Percentiles rank a stretch among this genome's conserved stretches.
These are phyloP conservation scores for Diplosoma virens DNA, from an alignment of 23 tunicate species.

Conservation along the genomic window DNA sequence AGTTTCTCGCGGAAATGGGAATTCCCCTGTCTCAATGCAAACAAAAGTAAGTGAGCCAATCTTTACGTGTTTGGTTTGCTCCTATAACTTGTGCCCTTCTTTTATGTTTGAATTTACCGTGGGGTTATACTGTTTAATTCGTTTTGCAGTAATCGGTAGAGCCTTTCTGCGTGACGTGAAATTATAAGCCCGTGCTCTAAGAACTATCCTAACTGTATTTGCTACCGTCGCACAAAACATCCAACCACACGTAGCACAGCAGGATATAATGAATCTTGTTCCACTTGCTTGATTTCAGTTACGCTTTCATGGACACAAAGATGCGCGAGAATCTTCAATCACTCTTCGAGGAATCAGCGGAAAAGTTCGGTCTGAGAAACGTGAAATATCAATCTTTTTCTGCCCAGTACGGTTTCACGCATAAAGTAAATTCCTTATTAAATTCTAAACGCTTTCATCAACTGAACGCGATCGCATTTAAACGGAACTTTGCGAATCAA, in stretches of 20 bases:
- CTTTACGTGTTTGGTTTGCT: no score
- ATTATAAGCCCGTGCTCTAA: no score
- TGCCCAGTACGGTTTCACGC: slow-evolving; percentile 75
- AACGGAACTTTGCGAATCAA: background rate
- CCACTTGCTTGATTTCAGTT: no score
- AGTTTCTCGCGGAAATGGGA: slow-evolving; percentile 95
- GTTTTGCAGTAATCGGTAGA: no score
- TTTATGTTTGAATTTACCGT: no score
- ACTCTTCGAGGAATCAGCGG: slow-evolving; percentile 79
- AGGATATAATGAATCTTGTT: no score
- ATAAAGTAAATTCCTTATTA: slow-evolving; percentile 39
- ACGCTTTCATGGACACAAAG: slow-evolving; percentile 78
- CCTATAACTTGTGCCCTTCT: no score
- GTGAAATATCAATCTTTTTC: slow-evolving; percentile 74
- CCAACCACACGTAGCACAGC: no score
- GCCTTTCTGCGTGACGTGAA: no score
- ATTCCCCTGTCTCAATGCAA: slow-evolving; percentile 77
- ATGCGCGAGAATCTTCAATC: slow-evolving; percentile 66
- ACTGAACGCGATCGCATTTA: background rate
- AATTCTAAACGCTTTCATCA: background rate
- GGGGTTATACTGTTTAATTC: no score
- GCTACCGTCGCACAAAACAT: no score
- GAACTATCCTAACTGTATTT: no score
- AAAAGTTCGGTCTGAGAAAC: slow-evolving; percentile 75
- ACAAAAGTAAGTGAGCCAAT: slow-evolving; percentile 75